Evolutionary conservation across 1,140 invertebrate genomes (phyloP), one percentile per base, ranked within the genome.

Genomic region (Bilobella aurantiaca): DNA sequence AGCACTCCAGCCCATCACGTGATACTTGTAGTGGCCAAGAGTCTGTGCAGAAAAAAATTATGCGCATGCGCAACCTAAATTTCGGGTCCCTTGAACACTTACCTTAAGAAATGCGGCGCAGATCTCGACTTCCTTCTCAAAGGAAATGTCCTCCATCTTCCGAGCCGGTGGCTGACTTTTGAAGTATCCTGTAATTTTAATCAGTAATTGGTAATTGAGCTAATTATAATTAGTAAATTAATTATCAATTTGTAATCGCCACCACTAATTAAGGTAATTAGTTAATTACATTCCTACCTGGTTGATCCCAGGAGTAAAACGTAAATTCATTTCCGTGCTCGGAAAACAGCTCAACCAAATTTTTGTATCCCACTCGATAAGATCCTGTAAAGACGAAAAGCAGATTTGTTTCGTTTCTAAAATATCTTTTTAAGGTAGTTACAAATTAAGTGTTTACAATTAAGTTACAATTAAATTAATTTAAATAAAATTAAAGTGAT

Each of bases 141-240:
- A 53, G 14, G 49, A 53, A 16, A 53, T 53, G 49, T 53, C 49
- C 25, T 53, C 49, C 49, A 14, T 53, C 49, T 53, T 53, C 23
- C 49, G 49, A 5, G 14, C 49, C 25, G 49, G 49, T 23, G 49
- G 49, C 21, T 53, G 49, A 23, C 49, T 53, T 23, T 23, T 23
- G 25, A 53, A 53, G 25, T 53, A 53, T 14, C 49, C 49, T 53
- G 37, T 42, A 8, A 42, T n/a, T n/a, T n/a, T n/a, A n/a, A n/a
- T n/a, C n/a, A n/a, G n/a, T n/a, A 42, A 42, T n/a, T n/a, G 8
- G n/a, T 12, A n/a, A 42, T 12, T 42, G 37, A 8, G 8, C 8
- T 42, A 42, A n/a, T n/a, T 12, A 42, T 42, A 42, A 42, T 8
- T 42, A 42, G 37, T n/a, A n/a, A n/a, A n/a, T n/a, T n/a, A n/a